Base-by-base conservation (phyloP, 2,113 vertebrate species). In the Neodon shergylaensis region DNA sequence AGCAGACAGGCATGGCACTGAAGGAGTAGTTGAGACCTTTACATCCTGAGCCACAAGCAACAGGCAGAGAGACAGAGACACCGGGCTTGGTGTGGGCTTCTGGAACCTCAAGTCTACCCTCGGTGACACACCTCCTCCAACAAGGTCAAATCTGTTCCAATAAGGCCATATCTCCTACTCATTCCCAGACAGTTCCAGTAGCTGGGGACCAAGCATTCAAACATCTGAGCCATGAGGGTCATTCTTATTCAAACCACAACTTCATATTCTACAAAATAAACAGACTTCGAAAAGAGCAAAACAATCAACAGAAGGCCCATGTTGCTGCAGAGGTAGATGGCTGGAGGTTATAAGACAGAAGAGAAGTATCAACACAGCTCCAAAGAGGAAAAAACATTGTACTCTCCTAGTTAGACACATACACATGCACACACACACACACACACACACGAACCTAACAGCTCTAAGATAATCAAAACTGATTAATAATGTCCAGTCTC, bases 401-500 rank as follows among this genome's bases (percentile, higher is more conserved):
- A 95, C 88, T 21, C 65, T 63, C 74, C 16, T 82, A 31, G 31
- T 88, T 0, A 8, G 86, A 91, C 91, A 14, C 91, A 39, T 7
- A 31, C 14, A 26, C 22, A n/a, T 7, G 3, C n/a, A n/a, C 36
- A 19, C 31, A 36, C 66, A 36, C 66, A 70, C 14, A 36, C 68
- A 36, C 66, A 16, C 68, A 3, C 68, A 78, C 39, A 14, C 74
- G 44, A 54, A 54, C 28, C 76, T 5, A 33, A 33, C 44, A 78
- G 49, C 63, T 63, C 92, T 77, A 91, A 91, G 96, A 87, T 86
- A 95, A 94, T 77, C 81, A 96, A 97, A 96, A 90, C 3, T 36
- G 83, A 96, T 58, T 79, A 0, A 36, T 94, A 82, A 44, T 13
- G 58, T 81, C 61, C 26, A 88, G 16, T 86, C 28, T 97, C 14